phyloP scores from a whole-genome alignment of 64 coral and sea anemone genomes.

The Trachythela sp. region DNA sequence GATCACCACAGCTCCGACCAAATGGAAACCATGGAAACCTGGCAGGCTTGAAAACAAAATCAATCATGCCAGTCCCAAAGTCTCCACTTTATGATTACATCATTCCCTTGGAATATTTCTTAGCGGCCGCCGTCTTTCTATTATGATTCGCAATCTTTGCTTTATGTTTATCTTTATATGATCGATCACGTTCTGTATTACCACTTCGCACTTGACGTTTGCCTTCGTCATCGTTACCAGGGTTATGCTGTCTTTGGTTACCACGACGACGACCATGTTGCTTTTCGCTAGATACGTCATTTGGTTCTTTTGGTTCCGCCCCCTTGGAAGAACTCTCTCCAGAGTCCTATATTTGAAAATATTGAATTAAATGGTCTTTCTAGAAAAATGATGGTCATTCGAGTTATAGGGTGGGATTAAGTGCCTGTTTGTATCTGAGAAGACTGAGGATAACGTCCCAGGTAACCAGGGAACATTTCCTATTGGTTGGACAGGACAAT shows the following conservation, averaged over 20 bases:
- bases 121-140: background rate
- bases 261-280: background rate
- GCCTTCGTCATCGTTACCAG: background rate
- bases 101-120: constrained; percentile 1
- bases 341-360: background rate
- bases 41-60: too few species aligned
- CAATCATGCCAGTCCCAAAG: too few species aligned
- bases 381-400: background rate
- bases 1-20: too few species aligned
- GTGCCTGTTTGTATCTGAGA: background rate
- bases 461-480: too few species aligned
- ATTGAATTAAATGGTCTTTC: background rate
- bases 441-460: too few species aligned
- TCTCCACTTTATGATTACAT: background rate
- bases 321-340: background rate
- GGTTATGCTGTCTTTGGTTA: background rate
- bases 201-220: background rate
- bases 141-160: constrained; percentile 16
- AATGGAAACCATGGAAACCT: too few species aligned
- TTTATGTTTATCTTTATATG: constrained; percentile 19
- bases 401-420: background rate
- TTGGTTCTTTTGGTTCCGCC: background rate
- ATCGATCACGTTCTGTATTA: background rate
- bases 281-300: background rate
- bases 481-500: too few species aligned